Evolutionary conservation across 1,140 invertebrate species (phyloP), one percentile per base, ranked within the genome.

Genomic region (Araneus ventricosus): DNA sequence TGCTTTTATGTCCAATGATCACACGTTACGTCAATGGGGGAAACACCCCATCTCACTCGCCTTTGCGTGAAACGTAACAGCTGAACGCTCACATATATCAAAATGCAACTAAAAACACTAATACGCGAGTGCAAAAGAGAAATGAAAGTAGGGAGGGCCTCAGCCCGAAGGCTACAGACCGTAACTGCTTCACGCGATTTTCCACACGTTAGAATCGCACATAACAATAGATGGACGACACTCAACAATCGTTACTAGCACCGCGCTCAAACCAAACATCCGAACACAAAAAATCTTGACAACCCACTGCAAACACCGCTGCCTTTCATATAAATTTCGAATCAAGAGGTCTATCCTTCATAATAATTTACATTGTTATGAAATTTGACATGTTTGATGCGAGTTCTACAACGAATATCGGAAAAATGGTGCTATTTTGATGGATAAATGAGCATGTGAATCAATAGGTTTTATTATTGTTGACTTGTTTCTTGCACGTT

Each of bases 1-100:
- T 52, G 39, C 80, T 84, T 84, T 86, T 61, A 61, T 88, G 87
- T 88, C 87, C 87, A 88, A 88, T 88, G 87, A 88, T 88, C 63
- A 88, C 87, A 88, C 87, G 34, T 88, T 61, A 59, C 30, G 85
- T 24, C 30, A 63, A 61, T 45, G 20, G 34, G 59, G 52, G 59
- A 61, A 85, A 52, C 82, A 84, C 82, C 82, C 82, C 82, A 45
- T 30, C 45, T 52, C 80, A 41, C 37, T 52, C 80, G n/a, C 85
- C 24, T 39, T 59, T 87, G 85, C 85, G 85, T 87, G 85, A 87
- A 87, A 87, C n/a, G 52, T 61, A 87, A 87, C 85, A 87, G 85
- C 85, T 87, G 85, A 87, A 87, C 57, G 85, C 52, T 59, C 85
- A 87, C 85, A 87, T 87, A 61, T 87, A 87, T 87, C 85, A 87